Conservation (phyloP, 2,113 vertebrate species). For the Eonycteris spelaea region DNA sequence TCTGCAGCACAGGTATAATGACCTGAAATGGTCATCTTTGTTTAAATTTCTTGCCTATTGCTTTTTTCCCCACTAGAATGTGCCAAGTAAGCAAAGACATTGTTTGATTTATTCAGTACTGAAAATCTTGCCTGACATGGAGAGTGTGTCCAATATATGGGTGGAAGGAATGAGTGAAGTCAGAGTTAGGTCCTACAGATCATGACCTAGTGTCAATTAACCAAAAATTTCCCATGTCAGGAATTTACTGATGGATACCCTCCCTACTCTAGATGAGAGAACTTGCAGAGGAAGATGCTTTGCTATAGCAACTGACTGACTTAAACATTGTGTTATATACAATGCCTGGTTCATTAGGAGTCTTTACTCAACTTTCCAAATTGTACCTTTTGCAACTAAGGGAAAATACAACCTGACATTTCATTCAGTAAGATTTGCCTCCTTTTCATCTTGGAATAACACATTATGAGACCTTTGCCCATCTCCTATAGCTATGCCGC, state of each 20-base stretch:
- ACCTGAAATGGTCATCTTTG: neutral
- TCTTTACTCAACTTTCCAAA: neutral
- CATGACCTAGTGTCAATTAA: neutral
- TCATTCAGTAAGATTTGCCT: neutral
- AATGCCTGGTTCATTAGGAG: rapidly evolving
- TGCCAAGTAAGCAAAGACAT: neutral
- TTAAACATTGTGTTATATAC: neutral
- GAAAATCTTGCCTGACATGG: neutral
- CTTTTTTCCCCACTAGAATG: neutral
- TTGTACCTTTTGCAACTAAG: neutral
- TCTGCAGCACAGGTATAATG: neutral
- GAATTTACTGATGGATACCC: neutral
- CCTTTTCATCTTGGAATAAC: neutral
- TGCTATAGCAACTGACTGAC: neutral
- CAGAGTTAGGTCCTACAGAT: neutral
- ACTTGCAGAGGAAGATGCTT: neutral
- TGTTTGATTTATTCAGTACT: neutral
- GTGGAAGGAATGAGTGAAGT: neutral
- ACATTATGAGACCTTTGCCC: neutral
- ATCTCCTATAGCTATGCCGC: neutral
- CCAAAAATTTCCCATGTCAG: neutral
- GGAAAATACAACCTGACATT: neutral
- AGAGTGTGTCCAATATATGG: rapidly evolving
- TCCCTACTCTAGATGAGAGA: neutral
- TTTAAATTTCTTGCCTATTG: neutral